phyloP scores from a whole-genome alignment of 1,140 invertebrate genomes.

The Coenobita brevimanus region DNA sequence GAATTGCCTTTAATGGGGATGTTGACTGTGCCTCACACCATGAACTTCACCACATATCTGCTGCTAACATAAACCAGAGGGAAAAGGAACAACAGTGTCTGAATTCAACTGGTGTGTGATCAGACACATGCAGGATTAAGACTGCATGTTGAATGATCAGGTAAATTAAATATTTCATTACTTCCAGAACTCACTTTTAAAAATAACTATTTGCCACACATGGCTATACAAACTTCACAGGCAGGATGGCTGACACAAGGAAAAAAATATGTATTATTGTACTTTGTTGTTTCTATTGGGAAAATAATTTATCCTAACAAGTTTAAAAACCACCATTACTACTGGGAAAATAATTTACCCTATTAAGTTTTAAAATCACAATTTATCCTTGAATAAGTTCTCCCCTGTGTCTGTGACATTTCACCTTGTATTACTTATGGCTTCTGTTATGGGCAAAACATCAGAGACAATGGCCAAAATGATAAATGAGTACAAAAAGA shows the following conservation, averaged over 20 bases:
- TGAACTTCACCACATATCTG: too few relatives aligned
- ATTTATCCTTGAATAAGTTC: too few relatives aligned
- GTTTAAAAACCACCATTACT: constrained; percentile 23
- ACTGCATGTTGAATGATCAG: too few relatives aligned
- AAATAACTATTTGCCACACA: constrained; percentile 18
- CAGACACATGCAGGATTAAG: too few relatives aligned
- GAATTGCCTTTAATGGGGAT: too few relatives aligned
- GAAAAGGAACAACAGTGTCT: too few relatives aligned
- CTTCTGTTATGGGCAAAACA: constrained; percentile 37
- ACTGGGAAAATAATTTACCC: constrained; percentile 5
- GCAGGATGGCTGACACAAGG: constrained; percentile 20
- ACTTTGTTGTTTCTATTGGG: constrained; percentile 34
- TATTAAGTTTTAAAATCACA: too few relatives aligned
- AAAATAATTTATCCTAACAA: constrained; percentile 9
- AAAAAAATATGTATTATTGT: constrained; percentile 45
- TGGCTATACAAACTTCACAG: not conserved
- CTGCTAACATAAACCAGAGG: too few relatives aligned
- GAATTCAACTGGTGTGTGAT: too few relatives aligned
- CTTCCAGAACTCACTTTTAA: not conserved
- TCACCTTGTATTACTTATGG: constrained; percentile 15
- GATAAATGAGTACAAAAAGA: constrained; percentile 20
- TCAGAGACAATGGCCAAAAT: constrained; percentile 34
- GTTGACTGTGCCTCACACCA: too few relatives aligned
- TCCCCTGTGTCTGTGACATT: constrained; percentile 25
- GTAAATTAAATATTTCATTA: too few relatives aligned